These are phyloP conservation scores for Aramus guarauna DNA, from an alignment of 2,113 vertebrate genomes.

Conservation along the genomic window DNA sequence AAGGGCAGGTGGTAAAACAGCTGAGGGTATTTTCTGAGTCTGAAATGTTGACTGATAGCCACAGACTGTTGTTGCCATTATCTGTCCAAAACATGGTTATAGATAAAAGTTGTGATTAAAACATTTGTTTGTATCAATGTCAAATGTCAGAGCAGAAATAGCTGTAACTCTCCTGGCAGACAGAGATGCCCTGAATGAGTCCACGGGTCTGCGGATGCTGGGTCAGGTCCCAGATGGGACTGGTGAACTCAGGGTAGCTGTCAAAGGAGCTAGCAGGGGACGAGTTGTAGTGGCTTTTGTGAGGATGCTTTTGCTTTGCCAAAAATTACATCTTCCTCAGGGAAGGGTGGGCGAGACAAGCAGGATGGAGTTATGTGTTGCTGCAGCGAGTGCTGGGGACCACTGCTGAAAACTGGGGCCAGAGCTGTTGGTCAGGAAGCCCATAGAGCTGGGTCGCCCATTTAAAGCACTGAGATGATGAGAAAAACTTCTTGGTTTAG, in stretches of 20 bases:
- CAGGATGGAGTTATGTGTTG: not conserved
- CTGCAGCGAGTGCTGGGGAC: not conserved
- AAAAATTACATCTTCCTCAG: not conserved
- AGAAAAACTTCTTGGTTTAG: not conserved
- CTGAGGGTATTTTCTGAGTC: not conserved
- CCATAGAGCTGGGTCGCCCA: fast-evolving
- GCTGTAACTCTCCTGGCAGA: not conserved
- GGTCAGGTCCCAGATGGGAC: fast-evolving
- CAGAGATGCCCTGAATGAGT: not conserved
- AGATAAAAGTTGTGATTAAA: not conserved
- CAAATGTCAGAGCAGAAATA: not conserved
- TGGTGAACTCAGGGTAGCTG: not conserved
- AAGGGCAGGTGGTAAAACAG: not conserved
- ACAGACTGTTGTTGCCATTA: not conserved
- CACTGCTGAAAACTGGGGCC: not conserved
- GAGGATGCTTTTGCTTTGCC: not conserved
- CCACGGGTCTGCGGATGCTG: not conserved
- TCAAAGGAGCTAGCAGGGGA: not conserved
- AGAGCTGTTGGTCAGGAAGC: not conserved
- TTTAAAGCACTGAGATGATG: not conserved
- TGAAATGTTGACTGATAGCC: not conserved
- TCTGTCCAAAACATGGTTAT: not conserved
- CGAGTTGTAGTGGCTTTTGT: not conserved
- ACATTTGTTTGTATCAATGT: fast-evolving
- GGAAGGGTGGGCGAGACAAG: not conserved